Evolutionary conservation across 2,113 vertebrate species (phyloP).

Genomic region (Daubentonia madagascariensis): DNA sequence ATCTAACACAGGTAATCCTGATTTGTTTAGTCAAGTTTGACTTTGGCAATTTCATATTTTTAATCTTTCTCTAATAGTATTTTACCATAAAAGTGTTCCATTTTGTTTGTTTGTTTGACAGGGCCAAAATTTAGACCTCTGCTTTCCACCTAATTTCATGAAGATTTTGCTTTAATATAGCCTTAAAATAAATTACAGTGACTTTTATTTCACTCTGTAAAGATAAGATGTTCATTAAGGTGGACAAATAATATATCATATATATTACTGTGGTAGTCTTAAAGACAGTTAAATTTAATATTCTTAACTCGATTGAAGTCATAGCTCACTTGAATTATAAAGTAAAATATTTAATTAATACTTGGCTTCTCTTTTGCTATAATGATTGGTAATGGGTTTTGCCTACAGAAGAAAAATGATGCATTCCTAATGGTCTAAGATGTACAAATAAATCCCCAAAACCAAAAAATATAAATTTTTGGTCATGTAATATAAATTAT

Average conservation of each 20-base stretch:
- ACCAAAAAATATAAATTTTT: neutral
- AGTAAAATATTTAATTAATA: neutral
- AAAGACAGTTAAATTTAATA: constrained; percentile 45
- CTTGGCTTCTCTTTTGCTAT: neutral
- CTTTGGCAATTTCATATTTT: neutral
- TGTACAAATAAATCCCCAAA: neutral
- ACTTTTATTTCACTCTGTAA: constrained; percentile 33
- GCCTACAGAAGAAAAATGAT: neutral
- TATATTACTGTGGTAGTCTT: neutral
- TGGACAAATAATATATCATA: neutral
- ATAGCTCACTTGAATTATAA: neutral
- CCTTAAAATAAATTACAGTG: constrained; percentile 7
- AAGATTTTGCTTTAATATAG: neutral
- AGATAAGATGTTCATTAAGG: neutral
- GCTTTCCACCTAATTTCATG: neutral
- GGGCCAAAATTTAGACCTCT: neutral
- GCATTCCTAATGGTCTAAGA: neutral
- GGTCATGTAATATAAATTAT: neutral
- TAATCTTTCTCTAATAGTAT: neutral
- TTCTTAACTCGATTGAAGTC: neutral
- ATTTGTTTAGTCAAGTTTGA: neutral
- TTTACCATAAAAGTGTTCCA: neutral
- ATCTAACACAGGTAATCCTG: neutral
- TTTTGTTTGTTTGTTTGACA: neutral
- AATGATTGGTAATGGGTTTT: neutral